These are phyloP conservation scores for Drosophila kepulauana DNA, from an alignment of 1,140 invertebrate species.

Conservation along the genomic window DNA sequence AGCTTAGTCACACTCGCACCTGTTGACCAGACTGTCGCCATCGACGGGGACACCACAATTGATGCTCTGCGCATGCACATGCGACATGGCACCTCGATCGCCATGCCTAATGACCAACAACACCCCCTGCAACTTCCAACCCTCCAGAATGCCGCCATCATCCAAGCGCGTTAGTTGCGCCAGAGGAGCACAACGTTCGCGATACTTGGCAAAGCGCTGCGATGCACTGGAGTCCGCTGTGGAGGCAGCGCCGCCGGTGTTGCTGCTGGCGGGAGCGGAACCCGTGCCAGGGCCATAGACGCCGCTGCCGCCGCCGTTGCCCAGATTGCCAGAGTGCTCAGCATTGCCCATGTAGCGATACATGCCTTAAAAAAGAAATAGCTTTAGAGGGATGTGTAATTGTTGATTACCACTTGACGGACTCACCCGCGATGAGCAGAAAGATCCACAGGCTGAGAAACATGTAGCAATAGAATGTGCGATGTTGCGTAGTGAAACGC, in stretches of 20 bases:
- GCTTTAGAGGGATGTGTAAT: not conserved
- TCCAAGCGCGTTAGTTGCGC: conserved; percentile 88
- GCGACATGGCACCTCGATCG: conserved; percentile 93
- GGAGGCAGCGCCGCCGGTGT: conserved; percentile 13
- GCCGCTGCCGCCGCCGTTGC: conserved; percentile 27
- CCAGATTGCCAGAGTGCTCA: conserved; percentile 39
- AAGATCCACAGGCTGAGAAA: conserved; percentile 92
- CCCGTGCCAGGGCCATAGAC: conserved; percentile 33
- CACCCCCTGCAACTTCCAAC: conserved; percentile 91
- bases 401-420: no score
- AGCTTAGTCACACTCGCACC: conserved; percentile 53
- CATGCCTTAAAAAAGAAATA: conserved; percentile 86
- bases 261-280: conserved; percentile 27
- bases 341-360: conserved; percentile 89
- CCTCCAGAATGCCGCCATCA: conserved; percentile 88
- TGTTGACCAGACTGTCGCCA: conserved; percentile 85
- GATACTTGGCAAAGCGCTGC: conserved; percentile 70
- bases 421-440: conserved; percentile 89
- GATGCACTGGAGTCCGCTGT: conserved; percentile 33
- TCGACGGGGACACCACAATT: conserved; percentile 89
- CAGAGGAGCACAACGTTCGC: conserved; percentile 88
- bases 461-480: conserved; percentile 91
- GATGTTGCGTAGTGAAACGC: conserved; percentile 89
- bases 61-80: conserved; percentile 90
- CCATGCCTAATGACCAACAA: conserved; percentile 94